Evolutionary conservation across 2,888 invertebrate species (phyloP), one percentile per base, ranked within the genome.

Genomic region (Erebia palarica): DNA sequence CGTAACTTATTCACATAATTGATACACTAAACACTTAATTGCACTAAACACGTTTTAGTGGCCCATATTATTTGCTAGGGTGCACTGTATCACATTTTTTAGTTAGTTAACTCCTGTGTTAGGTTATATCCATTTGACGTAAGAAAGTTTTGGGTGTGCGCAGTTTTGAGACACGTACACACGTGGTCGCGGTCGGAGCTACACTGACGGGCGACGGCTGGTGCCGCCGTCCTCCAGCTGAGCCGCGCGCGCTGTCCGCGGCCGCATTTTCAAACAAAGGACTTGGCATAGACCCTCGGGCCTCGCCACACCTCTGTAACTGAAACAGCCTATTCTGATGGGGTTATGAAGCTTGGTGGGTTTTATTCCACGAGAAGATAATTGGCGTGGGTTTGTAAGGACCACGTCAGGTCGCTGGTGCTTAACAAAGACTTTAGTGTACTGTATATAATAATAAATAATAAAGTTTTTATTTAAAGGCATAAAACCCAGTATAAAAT

Each of bases 101-200:
- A 77, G 58, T 47, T 78, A 75, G 74, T 76, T 82, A 84, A 83
- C 80, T 81, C 86, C 74, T 79, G 79, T 85, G 84, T 92, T 93
- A 93, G 92, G 93, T 93, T 93, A 92, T 92, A 93, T 92, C 93
- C 93, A 93, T 89, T 90, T 90, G 90, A 90, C 91, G 92, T 92
- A 92, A 92, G 84, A 93, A 93, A 92, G 92, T 93, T 93, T 92
- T 83, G 81, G 73, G 75, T 70, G 69, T 60, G 72, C 73, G 77
- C 77, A 79, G 81, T 78, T 79, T 75, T 75, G 72, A 68, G 53
- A 77, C 80, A 85, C 88, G 85, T 84, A 78, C 79, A 75, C 70
- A 60, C 80, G 79, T 74, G 80, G 64, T 55, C 65, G 70, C 76
- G 69, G 73, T 74, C 73, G 64, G 68, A 58, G 77, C 68, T 73